Conservation (phyloP, 1,140 invertebrate genomes). For the Drosophila orena region DNA sequence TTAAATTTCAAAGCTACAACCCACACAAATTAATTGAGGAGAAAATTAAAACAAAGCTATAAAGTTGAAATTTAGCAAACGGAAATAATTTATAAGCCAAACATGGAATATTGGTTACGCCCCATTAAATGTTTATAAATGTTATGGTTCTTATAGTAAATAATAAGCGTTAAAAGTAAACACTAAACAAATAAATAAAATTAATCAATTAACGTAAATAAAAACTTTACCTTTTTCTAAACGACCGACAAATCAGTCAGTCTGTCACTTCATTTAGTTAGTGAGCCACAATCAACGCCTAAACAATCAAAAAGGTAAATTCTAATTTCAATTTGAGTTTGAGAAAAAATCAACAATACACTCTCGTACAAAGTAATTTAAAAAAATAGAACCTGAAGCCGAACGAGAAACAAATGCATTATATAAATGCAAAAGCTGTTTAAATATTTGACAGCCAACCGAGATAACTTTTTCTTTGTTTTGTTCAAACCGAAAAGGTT, state of each 20-base stretch:
- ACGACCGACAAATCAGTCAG: slow-evolving; percentile 50
- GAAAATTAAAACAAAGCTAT: slow-evolving; percentile 8
- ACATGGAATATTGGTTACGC: not conserved
- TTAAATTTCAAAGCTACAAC: slow-evolving; percentile 66
- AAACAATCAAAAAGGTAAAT: slow-evolving; percentile 73
- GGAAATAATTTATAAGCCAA: not conserved
- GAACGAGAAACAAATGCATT: slow-evolving; percentile 39
- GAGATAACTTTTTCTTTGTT: slow-evolving; percentile 57
- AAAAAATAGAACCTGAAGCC: slow-evolving; percentile 10
- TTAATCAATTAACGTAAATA: not conserved
- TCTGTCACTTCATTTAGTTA: slow-evolving; percentile 7
- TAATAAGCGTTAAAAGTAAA: not conserved
- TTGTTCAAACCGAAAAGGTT: slow-evolving; percentile 48
- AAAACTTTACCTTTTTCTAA: not conserved
- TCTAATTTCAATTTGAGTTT: slow-evolving; percentile 49
- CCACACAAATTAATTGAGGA: slow-evolving; percentile 36
- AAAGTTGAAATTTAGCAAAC: slow-evolving; percentile 1
- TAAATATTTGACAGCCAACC: slow-evolving; percentile 62
- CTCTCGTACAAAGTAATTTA: slow-evolving; percentile 18
- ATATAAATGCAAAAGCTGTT: slow-evolving; percentile 70
- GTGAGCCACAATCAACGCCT: slow-evolving; percentile 47
- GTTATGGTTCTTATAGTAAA: slow-evolving; percentile 11
- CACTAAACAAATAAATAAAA: slow-evolving; percentile 27
- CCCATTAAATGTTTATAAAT: slow-evolving; percentile 7
- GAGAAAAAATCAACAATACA: slow-evolving; percentile 7